phyloP scores from a whole-genome alignment of 1,140 invertebrate species.

The Platorchestia sp. region DNA sequence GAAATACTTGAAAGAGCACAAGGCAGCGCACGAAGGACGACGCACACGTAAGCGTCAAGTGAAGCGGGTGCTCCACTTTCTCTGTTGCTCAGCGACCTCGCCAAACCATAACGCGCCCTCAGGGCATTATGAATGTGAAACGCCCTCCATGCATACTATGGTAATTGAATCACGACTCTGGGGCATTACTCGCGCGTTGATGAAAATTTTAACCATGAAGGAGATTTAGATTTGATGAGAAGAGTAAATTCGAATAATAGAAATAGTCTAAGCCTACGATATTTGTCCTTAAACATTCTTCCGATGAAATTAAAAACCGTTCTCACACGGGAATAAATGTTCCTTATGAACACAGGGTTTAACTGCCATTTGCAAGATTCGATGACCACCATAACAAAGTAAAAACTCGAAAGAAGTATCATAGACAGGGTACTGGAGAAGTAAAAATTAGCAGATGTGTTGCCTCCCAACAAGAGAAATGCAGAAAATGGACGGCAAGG shows the following conservation, averaged over 20 bases:
- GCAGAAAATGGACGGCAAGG: no score
- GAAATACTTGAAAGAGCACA: neutral
- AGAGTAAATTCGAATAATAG: neutral
- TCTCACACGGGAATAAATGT: neutral
- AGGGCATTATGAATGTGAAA: neutral
- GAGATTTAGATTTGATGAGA: neutral
- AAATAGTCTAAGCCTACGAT: neutral
- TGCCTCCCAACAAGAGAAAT: no score
- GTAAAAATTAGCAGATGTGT: no score
- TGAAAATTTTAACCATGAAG: neutral
- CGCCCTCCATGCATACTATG: neutral
- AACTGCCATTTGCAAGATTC: no score
- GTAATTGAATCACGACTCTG: neutral
- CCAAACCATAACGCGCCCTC: neutral
- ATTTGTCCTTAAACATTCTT: no score
- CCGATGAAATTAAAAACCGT: neutral
- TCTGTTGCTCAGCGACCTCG: neutral
- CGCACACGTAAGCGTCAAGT: neutral
- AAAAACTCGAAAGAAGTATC: neutral
- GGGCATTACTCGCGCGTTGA: neutral
- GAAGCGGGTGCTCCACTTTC: neutral
- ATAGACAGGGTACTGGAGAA: neutral
- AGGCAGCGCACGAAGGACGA: constrained; percentile 1
- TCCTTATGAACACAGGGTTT: neutral
- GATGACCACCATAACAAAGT: no score